Evolutionary conservation across 2,113 vertebrate genomes (phyloP).

Genomic region (Urocolius indicus): DNA sequence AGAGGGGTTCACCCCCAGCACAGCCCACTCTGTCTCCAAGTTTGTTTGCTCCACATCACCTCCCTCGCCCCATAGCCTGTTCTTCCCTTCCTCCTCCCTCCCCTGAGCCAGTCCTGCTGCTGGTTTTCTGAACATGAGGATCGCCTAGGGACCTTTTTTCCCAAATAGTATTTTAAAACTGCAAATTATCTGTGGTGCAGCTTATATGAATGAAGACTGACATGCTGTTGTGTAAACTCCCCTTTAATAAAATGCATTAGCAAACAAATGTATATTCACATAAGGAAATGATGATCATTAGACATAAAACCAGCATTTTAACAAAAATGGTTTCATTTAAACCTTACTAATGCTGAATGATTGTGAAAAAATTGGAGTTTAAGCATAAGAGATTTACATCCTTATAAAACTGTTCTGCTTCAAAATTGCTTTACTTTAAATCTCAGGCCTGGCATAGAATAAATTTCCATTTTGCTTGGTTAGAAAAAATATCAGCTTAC

Average conservation of each 20-base stretch:
- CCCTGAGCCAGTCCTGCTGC: neutral
- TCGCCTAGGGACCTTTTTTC: neutral
- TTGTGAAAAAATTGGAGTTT: neutral
- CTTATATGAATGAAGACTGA: neutral
- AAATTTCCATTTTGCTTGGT: neutral
- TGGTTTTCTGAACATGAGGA: neutral
- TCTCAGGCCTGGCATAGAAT: neutral
- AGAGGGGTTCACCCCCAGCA: no score
- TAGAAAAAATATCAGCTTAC: neutral
- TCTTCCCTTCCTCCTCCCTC: neutral
- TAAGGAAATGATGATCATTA: neutral
- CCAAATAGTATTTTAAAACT: neutral
- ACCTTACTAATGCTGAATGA: neutral
- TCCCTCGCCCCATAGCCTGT: neutral
- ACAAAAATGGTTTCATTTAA: neutral
- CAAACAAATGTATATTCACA: neutral
- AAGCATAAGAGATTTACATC: neutral
- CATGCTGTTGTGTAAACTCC: neutral
- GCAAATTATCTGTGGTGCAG: neutral
- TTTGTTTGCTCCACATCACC: rapidly evolving
- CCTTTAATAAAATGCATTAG: neutral
- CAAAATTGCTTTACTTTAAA: neutral
- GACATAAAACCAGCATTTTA: neutral
- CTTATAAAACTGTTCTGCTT: neutral
- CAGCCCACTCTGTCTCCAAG: rapidly evolving